These are phyloP conservation scores for Cloeon dipterum DNA, from an alignment of 2,888 invertebrate species.

Conservation along the genomic window DNA sequence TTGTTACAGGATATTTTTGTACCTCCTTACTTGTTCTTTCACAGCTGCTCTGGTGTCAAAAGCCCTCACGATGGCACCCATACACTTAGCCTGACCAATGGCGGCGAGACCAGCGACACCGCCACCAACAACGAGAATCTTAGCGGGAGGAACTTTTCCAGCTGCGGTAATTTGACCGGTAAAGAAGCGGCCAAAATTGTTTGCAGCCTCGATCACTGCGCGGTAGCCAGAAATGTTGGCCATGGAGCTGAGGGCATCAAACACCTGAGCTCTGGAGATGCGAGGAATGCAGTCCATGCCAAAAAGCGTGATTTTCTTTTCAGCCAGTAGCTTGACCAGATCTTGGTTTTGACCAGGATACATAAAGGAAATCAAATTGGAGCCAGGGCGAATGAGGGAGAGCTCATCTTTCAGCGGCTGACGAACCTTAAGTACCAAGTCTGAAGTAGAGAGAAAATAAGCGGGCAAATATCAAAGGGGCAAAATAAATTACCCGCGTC, in stretches of 20 bases:
- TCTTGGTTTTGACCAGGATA: constrained; percentile 65
- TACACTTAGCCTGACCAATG: constrained; percentile 59
- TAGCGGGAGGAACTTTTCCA: constrained; percentile 71
- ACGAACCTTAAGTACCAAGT: constrained; percentile 60
- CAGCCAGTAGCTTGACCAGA: constrained; percentile 41
- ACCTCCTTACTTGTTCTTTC: constrained; percentile 58
- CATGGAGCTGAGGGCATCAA: constrained; percentile 79
- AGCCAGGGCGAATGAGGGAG: constrained; percentile 33
- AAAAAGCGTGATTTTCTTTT: constrained; percentile 52
- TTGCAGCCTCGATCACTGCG: constrained; percentile 72
- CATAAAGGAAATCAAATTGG: constrained; percentile 58
- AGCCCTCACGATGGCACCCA: constrained; percentile 74
- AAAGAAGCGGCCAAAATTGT: constrained; percentile 76
- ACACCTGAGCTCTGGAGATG: constrained; percentile 71
- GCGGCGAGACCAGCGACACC: constrained; percentile 78
- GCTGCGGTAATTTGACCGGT: constrained; percentile 79
- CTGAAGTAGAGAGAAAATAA: constrained; percentile 31
- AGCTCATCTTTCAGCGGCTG: constrained; percentile 43
- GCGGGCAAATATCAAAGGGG: not conserved
- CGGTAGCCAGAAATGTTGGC: constrained; percentile 76
- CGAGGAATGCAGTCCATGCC: constrained; percentile 81
- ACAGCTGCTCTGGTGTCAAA: constrained; percentile 72
- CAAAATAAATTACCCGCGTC: constrained; percentile 31
- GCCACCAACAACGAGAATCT: constrained; percentile 69
- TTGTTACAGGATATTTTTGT: no score